Conservation (phyloP, 2,888 invertebrate genomes). For the Sphaerophoria rueppellii region DNA sequence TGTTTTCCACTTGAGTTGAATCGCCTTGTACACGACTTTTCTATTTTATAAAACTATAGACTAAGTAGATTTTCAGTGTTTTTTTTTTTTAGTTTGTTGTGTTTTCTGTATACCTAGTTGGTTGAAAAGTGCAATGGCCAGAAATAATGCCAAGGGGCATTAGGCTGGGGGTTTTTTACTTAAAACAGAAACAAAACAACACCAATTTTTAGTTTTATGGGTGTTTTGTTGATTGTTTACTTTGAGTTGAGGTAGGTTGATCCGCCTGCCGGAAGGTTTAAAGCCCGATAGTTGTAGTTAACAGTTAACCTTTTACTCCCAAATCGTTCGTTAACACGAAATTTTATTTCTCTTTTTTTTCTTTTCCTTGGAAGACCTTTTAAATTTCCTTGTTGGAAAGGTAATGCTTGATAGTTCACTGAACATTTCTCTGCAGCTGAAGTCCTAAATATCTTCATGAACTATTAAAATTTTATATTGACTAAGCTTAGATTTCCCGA, state of each 20-base stretch:
- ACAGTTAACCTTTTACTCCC: conserved; percentile 50
- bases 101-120: background rate
- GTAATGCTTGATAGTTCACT: conserved; percentile 26
- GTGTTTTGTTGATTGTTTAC: conserved; percentile 22
- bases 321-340: conserved; percentile 36
- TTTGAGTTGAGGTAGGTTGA: conserved; percentile 15
- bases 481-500: no score
- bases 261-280: conserved; percentile 31
- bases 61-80: background rate
- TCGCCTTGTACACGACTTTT: conserved; percentile 20
- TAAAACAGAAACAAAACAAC: background rate
- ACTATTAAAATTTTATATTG: no score
- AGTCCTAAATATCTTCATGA: no score
- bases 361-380: background rate
- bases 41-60: background rate
- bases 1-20: conserved; percentile 30
- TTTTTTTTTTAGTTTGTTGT: background rate
- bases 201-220: conserved; percentile 26
- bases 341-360: background rate
- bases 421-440: no score
- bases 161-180: conserved; percentile 37
- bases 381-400: background rate
- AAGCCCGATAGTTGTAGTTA: conserved; percentile 17
- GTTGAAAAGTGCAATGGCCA: conserved; percentile 67
- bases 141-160: conserved; percentile 68